phyloP scores from a whole-genome alignment of 1,140 invertebrate species.

The Dendroctonus ponderosae region DNA sequence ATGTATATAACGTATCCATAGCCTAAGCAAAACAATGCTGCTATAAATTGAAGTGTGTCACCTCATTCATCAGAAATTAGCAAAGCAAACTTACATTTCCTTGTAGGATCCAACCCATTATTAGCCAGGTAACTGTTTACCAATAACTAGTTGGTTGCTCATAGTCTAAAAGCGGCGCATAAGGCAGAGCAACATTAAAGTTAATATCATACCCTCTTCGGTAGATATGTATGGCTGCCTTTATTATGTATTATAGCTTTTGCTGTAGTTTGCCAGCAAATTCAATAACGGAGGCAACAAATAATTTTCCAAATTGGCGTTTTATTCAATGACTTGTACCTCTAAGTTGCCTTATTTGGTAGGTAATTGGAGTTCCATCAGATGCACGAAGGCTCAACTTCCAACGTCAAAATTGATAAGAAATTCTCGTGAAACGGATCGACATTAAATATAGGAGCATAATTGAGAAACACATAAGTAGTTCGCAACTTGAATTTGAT shows the following conservation, averaged over 20 bases:
- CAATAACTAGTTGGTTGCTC: constrained; percentile 9
- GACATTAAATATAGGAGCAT: too few relatives aligned
- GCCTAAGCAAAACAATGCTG: too few relatives aligned
- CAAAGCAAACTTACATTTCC: too few relatives aligned
- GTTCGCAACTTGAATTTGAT: too few relatives aligned
- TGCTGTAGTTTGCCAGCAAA: constrained; percentile 17
- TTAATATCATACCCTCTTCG: constrained; percentile 16
- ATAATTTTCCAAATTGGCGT: constrained; percentile 19
- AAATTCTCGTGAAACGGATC: too few relatives aligned
- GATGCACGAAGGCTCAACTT: too few relatives aligned
- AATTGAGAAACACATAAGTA: too few relatives aligned
- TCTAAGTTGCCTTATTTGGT: constrained; percentile 11
- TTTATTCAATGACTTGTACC: constrained; percentile 11
- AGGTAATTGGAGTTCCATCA: not conserved
- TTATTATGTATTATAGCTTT: constrained; percentile 21
- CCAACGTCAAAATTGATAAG: too few relatives aligned
- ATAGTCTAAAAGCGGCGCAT: not conserved
- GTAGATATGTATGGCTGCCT: constrained; percentile 10
- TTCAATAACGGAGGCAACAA: constrained; percentile 16
- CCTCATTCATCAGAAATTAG: too few relatives aligned
- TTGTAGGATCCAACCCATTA: constrained; percentile 9
- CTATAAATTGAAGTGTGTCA: too few relatives aligned
- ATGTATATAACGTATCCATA: too few relatives aligned
- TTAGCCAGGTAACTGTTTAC: constrained; percentile 18
- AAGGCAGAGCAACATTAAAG: constrained; percentile 16